Conservation (phyloP, 1,140 invertebrate genomes). For the Drosophila nikananu region DNA sequence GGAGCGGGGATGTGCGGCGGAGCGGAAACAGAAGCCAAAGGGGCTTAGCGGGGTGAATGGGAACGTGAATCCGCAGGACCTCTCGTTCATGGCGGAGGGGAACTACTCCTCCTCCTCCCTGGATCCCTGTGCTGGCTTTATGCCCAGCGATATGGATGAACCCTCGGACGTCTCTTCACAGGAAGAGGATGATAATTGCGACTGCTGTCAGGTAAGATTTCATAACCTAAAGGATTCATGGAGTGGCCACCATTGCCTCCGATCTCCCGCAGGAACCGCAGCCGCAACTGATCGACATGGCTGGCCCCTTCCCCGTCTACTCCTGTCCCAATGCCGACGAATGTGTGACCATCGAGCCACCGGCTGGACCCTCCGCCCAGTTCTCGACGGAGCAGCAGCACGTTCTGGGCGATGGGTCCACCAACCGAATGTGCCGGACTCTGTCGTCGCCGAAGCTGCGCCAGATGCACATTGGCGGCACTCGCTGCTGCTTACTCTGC, state of each 20-base stretch:
- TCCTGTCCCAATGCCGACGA: neutral
- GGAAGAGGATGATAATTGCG: neutral
- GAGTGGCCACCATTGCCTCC: neutral
- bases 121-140: slow-evolving; percentile 55
- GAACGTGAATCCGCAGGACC: slow-evolving; percentile 26
- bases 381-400: slow-evolving; percentile 13
- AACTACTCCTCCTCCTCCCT: slow-evolving; percentile 25
- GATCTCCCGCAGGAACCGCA: neutral
- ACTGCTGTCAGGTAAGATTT: neutral
- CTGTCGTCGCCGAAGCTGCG: slow-evolving; percentile 37
- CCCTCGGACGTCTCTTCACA: neutral
- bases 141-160: slow-evolving; percentile 8
- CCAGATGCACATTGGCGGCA: slow-evolving; percentile 37
- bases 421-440: slow-evolving; percentile 38
- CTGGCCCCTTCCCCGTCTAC: slow-evolving; percentile 55
- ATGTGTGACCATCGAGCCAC: slow-evolving; percentile 14
- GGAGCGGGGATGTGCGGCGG: neutral
- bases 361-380: slow-evolving; percentile 27
- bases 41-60: neutral
- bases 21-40: neutral
- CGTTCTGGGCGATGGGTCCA: slow-evolving; percentile 35
- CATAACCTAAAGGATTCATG: no score
- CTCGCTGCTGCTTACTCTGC: slow-evolving; percentile 60
- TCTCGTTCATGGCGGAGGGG: neutral
- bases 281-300: slow-evolving; percentile 50